Conservation (phyloP, 2,888 invertebrate genomes). For the Cartodere bifasciata region DNA sequence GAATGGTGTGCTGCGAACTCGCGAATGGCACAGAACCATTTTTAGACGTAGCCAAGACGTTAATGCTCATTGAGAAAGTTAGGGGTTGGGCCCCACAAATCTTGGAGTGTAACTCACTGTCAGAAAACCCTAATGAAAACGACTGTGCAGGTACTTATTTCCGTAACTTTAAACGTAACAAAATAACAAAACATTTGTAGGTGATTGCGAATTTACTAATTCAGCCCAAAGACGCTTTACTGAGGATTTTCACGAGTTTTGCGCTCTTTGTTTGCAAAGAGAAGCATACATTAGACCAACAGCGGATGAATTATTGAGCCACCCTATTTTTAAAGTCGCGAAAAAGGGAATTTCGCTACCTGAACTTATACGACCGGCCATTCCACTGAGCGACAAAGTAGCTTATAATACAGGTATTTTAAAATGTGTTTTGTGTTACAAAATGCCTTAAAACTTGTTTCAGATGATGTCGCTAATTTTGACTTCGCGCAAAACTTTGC, state of each 20-base stretch:
- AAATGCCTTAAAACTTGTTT: no score
- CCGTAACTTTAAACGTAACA: background rate
- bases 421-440: no score
- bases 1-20: slow-evolving; percentile 76
- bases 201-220: slow-evolving; percentile 26
- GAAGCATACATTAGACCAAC: slow-evolving; percentile 58
- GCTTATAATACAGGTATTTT: slow-evolving; percentile 41
- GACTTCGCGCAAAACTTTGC: slow-evolving; percentile 45
- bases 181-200: slow-evolving; percentile 19
- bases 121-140: background rate
- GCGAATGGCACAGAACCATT: slow-evolving; percentile 86
- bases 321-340: slow-evolving; percentile 65
- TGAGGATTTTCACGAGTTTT: slow-evolving; percentile 65
- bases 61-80: slow-evolving; percentile 85
- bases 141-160: background rate
- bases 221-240: slow-evolving; percentile 53
- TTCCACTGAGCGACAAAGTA: slow-evolving; percentile 48
- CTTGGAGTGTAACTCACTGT: slow-evolving; percentile 52
- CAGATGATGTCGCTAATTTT: slow-evolving; percentile 50
- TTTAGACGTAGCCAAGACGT: slow-evolving; percentile 69
- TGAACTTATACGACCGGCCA: slow-evolving; percentile 53
- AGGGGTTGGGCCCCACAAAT: slow-evolving; percentile 66
- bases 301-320: slow-evolving; percentile 53
- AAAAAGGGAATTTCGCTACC: slow-evolving; percentile 47
- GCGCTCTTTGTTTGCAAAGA: slow-evolving; percentile 57